Evolutionary conservation across 2,888 invertebrate species (phyloP).

Genomic region (Cryptophagus acutangulus): DNA sequence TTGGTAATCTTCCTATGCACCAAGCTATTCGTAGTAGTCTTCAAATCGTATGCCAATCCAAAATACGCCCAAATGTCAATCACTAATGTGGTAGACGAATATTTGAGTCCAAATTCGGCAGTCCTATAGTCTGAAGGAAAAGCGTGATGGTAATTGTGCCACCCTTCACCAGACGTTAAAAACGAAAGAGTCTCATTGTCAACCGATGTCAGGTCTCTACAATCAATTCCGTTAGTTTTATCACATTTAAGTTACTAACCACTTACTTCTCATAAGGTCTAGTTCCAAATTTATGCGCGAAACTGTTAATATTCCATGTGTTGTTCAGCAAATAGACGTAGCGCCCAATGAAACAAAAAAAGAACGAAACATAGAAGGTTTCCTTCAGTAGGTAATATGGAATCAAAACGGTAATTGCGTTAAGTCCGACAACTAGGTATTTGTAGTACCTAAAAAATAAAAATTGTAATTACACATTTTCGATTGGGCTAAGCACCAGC

Average conservation of each 20-base stretch:
- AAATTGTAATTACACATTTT: not conserved
- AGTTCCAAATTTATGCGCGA: slow-evolving; percentile 88
- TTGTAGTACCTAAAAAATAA: slow-evolving; percentile 60
- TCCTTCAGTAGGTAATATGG: slow-evolving; percentile 65
- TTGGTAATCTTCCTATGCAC: too few species aligned
- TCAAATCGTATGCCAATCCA: slow-evolving; percentile 82
- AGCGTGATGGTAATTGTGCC: slow-evolving; percentile 92
- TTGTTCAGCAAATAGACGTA: slow-evolving; percentile 72
- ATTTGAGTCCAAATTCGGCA: slow-evolving; percentile 65
- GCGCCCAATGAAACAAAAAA: slow-evolving; percentile 67
- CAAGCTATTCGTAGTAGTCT: slow-evolving; percentile 65
- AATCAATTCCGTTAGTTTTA: not conserved
- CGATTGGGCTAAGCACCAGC: too few species aligned
- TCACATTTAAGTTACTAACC: too few species aligned
- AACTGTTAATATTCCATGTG: slow-evolving; percentile 91
- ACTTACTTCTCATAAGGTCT: slow-evolving; percentile 83
- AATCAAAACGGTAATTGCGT: slow-evolving; percentile 57
- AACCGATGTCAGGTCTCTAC: slow-evolving; percentile 70
- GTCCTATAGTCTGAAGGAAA: slow-evolving; percentile 94
- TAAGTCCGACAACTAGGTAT: slow-evolving; percentile 3
- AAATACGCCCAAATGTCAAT: slow-evolving; percentile 43
- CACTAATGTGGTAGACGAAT: slow-evolving; percentile 33
- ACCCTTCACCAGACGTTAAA: slow-evolving; percentile 78
- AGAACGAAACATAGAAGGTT: slow-evolving; percentile 67
- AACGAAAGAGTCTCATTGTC: slow-evolving; percentile 72